Evolutionary conservation across 2,888 invertebrate species (phyloP).

Genomic region (Lasioglossum villosulum): DNA sequence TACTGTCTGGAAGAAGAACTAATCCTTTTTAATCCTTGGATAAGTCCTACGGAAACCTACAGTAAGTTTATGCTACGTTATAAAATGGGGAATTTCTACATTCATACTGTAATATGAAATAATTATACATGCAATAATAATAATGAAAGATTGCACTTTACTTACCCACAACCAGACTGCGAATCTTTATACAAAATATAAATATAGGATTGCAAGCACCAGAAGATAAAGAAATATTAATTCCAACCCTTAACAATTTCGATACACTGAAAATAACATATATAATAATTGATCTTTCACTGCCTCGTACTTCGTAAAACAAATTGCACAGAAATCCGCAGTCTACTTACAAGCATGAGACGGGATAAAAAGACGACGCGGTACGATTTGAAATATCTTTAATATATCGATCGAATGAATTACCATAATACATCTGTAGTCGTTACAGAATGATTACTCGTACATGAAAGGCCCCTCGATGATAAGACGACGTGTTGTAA

Average conservation of each 20-base stretch:
- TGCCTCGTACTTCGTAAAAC: neutral
- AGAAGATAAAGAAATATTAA: neutral
- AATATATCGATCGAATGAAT: constrained; percentile 57
- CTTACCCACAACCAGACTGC: neutral
- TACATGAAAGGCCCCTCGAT: constrained; percentile 79
- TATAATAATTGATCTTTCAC: neutral
- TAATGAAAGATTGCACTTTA: neutral
- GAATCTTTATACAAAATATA: too few relatives aligned
- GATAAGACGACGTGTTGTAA: constrained; percentile 67
- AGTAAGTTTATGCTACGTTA: neutral
- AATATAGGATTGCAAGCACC: neutral
- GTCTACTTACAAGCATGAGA: neutral
- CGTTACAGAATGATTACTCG: constrained; percentile 72
- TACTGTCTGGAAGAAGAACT: constrained; percentile 74
- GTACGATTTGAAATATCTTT: constrained; percentile 23
- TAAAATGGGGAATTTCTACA: neutral
- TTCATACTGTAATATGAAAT: neutral
- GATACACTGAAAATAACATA: neutral
- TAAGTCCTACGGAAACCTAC: neutral
- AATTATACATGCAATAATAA: neutral
- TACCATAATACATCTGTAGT: constrained; percentile 63
- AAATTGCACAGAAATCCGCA: neutral
- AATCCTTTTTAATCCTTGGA: neutral
- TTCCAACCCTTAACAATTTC: neutral
- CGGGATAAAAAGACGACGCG: neutral